Evolutionary conservation across 1,140 invertebrate genomes (phyloP), one percentile per base, ranked within the genome.

Genomic region (Sinonovacula constricta): DNA sequence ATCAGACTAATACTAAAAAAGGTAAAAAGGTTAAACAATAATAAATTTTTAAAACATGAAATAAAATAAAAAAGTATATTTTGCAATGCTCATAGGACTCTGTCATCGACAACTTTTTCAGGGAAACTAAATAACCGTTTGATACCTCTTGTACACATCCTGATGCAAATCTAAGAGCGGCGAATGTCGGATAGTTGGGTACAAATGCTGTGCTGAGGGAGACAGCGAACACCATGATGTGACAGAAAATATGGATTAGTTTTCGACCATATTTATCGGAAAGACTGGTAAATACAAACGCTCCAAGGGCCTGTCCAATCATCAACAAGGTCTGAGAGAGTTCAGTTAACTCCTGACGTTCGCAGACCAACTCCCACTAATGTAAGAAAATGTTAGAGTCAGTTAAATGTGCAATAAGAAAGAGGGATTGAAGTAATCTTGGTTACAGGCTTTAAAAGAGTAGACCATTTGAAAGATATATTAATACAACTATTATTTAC

Each of bases 321-420:
- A 83, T 70, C 2, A 87, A 66, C 14, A 88, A 51, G 12, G 84
- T 81, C 59, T 88, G 85, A 2, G 86, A 82, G 3, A 85, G 36
- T 36, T 85, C 80, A 2, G 65, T 80, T 34, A 88, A 36, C 12
- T 72, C 77, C 22, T 77, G 66, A 26, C 79, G 53, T 36, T 81
- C 80, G 68, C 87, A 88, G 0, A 88, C 86, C 54, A 88, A 70
- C 49, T 86, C 81, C 82, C 86, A 88, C 86, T 87, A 78, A 14
- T 39, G n/a, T 82, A 53, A 76, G 62, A 62, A 53, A 49, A 28
- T 24, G 18, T 66, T n/a, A n/a, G n/a, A 33, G 49, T 49, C n/a
- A n/a, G n/a, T n/a, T n/a, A n/a, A n/a, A n/a, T n/a, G n/a, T n/a
- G n/a, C n/a, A n/a, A n/a, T n/a, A n/a, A n/a, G n/a, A n/a, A n/a